Base-by-base conservation (phyloP, 2,888 invertebrate genomes). In the Torymus aiolomorphi region DNA sequence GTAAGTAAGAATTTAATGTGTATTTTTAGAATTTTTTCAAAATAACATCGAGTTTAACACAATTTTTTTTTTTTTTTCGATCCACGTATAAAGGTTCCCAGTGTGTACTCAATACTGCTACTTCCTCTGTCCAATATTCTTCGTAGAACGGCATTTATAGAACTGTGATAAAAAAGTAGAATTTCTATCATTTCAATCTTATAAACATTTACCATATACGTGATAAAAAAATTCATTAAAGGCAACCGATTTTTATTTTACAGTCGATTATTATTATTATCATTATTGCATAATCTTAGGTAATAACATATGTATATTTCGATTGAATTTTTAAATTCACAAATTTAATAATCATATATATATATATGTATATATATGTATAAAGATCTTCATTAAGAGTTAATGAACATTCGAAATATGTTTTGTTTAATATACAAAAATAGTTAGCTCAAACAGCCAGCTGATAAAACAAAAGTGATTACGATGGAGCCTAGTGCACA, bases 51-150 rank as follows among this genome's bases (percentile, higher is more conserved):
- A 77, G 49, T 42, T 76, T 67, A 63, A 73, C 24, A 71, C 61
- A 66, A 56, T 31, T 20, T 24, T 63, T 57, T 54, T 63, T 57
- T 54, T 24, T 1, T 75, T 66, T 59, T 71, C 18, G 18, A 54
- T 67, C 66, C 62, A 0, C 49, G 24, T 11, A 54, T 63, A 77
- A 65, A 75, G 80, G 82, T 82, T 82, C 80, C 82, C 78, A 80
- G 80, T 82, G 80, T 82, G 80, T 78, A 78, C 75, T 81, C 72
- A 81, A 78, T 71, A 62, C 70, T 80, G 70, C 52, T 65, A 69
- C 66, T 76, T 77, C 52, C 16, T 71, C 54, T 67, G 72, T 57
- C 31, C 54, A 69, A 62, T 42, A 70, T 66, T 31, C 16, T 24
- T 70, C 65, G 42, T 72, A 49, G 72, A 24, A 62, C 52, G 59